Evolutionary conservation across 92 coral and sea anemone species (phyloP).

Genomic region (Hydrozoanthus gracilis): DNA sequence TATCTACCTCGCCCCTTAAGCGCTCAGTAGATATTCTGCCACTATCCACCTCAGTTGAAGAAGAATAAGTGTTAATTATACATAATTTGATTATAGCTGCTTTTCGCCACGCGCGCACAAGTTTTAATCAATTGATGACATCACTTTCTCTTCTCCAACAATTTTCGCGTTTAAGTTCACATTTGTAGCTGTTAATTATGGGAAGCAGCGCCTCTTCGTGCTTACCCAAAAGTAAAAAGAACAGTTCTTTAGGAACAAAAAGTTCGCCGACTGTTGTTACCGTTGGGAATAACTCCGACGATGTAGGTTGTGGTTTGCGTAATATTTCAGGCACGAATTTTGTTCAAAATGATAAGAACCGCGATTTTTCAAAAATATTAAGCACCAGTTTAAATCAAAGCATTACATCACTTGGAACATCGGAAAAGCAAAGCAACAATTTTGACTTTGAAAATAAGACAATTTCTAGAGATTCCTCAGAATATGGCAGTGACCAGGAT

Average conservation of each 20-base stretch:
- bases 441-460: neutral
- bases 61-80: too few species aligned
- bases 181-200: neutral
- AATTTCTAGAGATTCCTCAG: neutral
- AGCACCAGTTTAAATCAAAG: neutral
- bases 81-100: too few species aligned
- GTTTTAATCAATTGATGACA: constrained; percentile 23
- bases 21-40: too few species aligned
- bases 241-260: neutral
- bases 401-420: neutral
- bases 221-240: neutral
- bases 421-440: neutral
- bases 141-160: neutral
- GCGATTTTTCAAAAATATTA: neutral
- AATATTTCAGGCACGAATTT: neutral
- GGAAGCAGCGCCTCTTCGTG: constrained; percentile 12
- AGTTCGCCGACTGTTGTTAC: neutral
- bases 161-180: neutral
- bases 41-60: too few species aligned
- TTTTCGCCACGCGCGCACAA: neutral
- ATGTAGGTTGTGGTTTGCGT: neutral
- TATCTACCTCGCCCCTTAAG: too few species aligned
- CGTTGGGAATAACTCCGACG: neutral
- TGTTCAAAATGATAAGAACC: neutral
- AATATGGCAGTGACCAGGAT: neutral